Conservation (phyloP, 2,888 invertebrate genomes). For the Diaphora mendica region DNA sequence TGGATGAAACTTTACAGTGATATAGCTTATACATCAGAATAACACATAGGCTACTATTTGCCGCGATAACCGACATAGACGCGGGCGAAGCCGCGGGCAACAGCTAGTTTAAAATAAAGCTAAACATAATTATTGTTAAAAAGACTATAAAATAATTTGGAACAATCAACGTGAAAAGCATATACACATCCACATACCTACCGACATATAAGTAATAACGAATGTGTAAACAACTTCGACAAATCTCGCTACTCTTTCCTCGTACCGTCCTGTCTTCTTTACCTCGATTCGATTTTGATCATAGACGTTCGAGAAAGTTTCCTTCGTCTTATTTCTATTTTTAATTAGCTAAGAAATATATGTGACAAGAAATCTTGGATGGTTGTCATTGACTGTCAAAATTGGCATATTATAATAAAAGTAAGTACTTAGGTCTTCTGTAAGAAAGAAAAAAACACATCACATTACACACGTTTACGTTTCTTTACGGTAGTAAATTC, state of each 20-base stretch:
- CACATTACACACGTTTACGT: not conserved
- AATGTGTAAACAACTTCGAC: not conserved
- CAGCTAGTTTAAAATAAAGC: too few species aligned
- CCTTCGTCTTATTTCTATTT: not conserved
- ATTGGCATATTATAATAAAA: not conserved
- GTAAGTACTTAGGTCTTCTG: not conserved
- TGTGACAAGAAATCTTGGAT: not conserved
- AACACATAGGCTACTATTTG: too few species aligned
- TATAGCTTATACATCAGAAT: too few species aligned
- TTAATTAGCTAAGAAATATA: not conserved
- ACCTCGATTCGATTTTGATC: not conserved
- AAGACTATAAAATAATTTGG: too few species aligned
- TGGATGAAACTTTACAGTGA: too few species aligned
- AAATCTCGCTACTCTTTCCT: not conserved
- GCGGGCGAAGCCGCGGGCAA: too few species aligned
- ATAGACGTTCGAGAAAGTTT: not conserved
- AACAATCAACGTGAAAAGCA: too few species aligned
- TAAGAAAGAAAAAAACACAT: not conserved
- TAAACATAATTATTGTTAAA: too few species aligned
- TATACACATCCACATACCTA: not conserved
- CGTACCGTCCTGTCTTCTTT: not conserved
- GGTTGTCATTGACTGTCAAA: not conserved
- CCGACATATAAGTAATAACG: not conserved
- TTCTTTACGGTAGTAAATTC: not conserved
- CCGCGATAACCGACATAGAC: too few species aligned